Conservation (phyloP, 2,113 vertebrate genomes). For the Phaethornis superciliosus region DNA sequence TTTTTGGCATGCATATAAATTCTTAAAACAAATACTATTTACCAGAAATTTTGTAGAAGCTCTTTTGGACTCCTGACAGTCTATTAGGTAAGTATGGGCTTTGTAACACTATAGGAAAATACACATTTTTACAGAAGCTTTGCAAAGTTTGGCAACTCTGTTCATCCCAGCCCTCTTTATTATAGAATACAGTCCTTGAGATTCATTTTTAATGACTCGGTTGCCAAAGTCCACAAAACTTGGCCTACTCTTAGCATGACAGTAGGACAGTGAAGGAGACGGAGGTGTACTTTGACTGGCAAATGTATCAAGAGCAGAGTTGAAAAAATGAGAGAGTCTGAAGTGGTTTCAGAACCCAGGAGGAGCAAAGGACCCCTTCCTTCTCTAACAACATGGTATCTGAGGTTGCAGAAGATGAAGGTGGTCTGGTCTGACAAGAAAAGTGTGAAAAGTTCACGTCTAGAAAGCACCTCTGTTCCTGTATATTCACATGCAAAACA, state of each 20-base stretch:
- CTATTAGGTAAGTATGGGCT: slow-evolving; percentile 12
- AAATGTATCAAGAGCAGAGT: neutral
- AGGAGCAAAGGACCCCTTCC: neutral
- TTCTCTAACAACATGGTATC: neutral
- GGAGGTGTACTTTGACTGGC: neutral
- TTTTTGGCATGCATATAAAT: slow-evolving; percentile 13
- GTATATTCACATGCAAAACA: neutral
- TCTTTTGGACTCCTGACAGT: neutral
- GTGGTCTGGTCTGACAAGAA: neutral
- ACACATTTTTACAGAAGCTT: neutral
- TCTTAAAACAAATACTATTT: slow-evolving; percentile 24
- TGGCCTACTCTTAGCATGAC: neutral
- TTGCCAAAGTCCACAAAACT: neutral
- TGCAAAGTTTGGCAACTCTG: neutral
- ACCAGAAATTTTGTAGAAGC: slow-evolving; percentile 1
- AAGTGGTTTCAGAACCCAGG: neutral
- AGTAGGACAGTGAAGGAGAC: neutral
- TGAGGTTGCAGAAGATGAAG: neutral
- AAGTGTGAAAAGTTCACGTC: neutral
- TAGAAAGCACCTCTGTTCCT: neutral
- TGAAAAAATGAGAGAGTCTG: neutral
- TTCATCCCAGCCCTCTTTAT: neutral
- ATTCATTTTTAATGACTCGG: neutral
- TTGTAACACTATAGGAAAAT: neutral
- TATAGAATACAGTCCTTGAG: neutral